These are phyloP conservation scores for Deilephila porcellus DNA, from an alignment of 2,888 invertebrate genomes.

Conservation along the genomic window DNA sequence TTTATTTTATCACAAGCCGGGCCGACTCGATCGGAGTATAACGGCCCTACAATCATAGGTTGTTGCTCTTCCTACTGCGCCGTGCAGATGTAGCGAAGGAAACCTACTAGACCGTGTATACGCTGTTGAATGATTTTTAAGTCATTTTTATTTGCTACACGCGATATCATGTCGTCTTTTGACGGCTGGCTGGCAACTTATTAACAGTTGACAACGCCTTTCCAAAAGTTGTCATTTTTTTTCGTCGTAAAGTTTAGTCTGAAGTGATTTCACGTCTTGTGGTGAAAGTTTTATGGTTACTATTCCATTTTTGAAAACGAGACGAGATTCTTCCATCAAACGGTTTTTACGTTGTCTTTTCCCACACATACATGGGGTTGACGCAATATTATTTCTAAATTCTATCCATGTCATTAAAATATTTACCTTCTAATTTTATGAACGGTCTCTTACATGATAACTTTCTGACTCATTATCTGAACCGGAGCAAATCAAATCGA, in stretches of 20 bases:
- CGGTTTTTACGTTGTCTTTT: background rate
- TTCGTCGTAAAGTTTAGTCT: background rate
- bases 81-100: slow-evolving; percentile 50
- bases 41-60: slow-evolving; percentile 85
- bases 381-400: no score
- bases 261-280: slow-evolving; percentile 2
- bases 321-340: background rate
- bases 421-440: no score
- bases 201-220: background rate
- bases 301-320: background rate
- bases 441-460: no score
- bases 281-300: slow-evolving; percentile 5
- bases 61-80: slow-evolving; percentile 80
- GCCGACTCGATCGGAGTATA: slow-evolving; percentile 75
- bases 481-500: no score
- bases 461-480: no score
- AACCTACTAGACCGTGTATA: slow-evolving; percentile 29
- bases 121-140: background rate
- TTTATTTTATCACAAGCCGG: slow-evolving; percentile 68
- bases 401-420: no score
- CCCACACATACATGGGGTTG: no score
- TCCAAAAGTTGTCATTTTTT: background rate
- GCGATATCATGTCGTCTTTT: background rate
- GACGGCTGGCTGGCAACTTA: no score
- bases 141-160: background rate